phyloP scores from a whole-genome alignment of 2,888 invertebrate species.

The Kuschelorhynchus macadamiae region DNA sequence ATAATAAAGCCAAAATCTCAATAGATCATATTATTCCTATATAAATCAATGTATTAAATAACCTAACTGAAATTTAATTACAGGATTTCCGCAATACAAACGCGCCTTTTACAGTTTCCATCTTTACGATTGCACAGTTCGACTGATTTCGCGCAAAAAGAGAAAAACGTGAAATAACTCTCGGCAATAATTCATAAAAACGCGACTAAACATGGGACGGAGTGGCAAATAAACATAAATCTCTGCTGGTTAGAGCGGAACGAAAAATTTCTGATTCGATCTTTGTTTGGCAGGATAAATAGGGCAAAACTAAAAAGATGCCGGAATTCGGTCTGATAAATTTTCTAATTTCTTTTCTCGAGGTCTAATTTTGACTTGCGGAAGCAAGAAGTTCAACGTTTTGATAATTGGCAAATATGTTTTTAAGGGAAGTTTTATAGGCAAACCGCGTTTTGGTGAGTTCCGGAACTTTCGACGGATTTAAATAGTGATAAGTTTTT shows the following conservation, averaged over 20 bases:
- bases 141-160: conserved; percentile 13
- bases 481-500: no score
- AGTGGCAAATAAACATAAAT: conserved; percentile 42
- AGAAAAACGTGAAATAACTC: conserved; percentile 17
- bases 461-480: no score
- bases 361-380: no score
- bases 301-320: conserved; percentile 10
- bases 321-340: conserved; percentile 6
- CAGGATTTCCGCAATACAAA: no score
- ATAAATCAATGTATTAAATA: no score
- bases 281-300: conserved; percentile 22
- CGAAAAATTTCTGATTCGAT: conserved; percentile 27
- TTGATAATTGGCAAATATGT: no score
- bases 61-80: no score
- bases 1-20: no score
- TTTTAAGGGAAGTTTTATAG: no score
- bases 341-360: conserved; percentile 7
- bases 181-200: conserved; percentile 31
- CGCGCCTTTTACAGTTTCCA: conserved; percentile 5
- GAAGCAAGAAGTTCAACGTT: no score
- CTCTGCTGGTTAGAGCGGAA: conserved; percentile 12
- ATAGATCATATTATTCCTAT: no score
- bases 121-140: conserved; percentile 8
- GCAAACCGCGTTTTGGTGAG: no score
- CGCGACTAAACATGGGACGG: conserved; percentile 29